phyloP scores from a whole-genome alignment of 2,113 vertebrate species.

The Lepidothrix coronata region DNA sequence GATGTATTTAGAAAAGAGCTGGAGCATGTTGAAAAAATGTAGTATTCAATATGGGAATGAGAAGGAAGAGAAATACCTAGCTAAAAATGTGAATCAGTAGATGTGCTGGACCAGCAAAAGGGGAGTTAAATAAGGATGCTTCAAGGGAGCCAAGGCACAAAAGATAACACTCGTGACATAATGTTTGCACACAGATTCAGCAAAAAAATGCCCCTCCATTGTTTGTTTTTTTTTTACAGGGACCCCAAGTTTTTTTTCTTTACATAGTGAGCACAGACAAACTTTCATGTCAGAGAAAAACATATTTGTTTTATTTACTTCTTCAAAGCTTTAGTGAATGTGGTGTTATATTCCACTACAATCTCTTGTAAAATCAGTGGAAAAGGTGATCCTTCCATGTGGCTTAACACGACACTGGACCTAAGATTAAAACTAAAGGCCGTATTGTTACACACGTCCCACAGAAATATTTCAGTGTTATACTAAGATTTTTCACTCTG shows the following conservation, averaged over 20 bases:
- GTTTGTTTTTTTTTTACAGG: neutral
- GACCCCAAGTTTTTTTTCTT: neutral
- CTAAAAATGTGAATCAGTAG: neutral
- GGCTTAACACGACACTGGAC: neutral
- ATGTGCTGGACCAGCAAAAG: neutral
- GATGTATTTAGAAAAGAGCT: neutral
- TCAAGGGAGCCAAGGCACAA: neutral
- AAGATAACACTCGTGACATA: neutral
- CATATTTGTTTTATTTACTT: neutral
- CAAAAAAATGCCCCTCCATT: neutral
- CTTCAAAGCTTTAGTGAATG: neutral
- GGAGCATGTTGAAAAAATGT: neutral
- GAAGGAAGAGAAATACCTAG: neutral
- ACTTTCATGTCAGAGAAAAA: neutral
- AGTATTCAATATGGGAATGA: neutral
- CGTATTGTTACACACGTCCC: accelerated
- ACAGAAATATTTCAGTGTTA: neutral
- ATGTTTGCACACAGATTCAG: neutral
- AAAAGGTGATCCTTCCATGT: neutral
- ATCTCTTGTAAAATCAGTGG: neutral
- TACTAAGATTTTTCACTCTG: neutral
- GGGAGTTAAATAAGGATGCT: neutral
- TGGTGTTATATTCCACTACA: neutral
- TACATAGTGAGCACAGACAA: neutral
- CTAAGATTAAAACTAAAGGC: neutral